These are phyloP conservation scores for Gastracanthus pulcherrimus DNA, from an alignment of 2,888 invertebrate species.

Conservation along the genomic window DNA sequence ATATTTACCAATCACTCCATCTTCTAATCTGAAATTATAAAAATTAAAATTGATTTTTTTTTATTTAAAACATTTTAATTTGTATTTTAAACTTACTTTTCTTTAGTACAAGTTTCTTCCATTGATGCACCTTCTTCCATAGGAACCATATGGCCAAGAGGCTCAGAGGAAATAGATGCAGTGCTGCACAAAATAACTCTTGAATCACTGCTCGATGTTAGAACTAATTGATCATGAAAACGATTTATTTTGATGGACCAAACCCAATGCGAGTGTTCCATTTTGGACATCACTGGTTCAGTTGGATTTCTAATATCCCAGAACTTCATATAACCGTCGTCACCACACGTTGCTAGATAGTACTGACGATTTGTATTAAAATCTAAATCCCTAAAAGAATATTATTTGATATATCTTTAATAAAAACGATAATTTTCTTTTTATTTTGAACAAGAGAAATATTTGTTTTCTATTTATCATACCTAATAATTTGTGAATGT, in stretches of 20 bases:
- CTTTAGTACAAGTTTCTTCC: slow-evolving; percentile 77
- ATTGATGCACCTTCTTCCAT: slow-evolving; percentile 75
- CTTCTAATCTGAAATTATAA: slow-evolving; percentile 81
- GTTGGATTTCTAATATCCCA: slow-evolving; percentile 95
- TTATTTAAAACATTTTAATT: slow-evolving; percentile 1
- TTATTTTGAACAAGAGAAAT: slow-evolving; percentile 16
- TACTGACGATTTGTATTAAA: slow-evolving; percentile 99
- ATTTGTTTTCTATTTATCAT: slow-evolving; percentile 36
- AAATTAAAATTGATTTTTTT: slow-evolving; percentile 30
- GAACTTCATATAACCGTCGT: slow-evolving; percentile 96
- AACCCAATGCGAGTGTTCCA: slow-evolving; percentile 95
- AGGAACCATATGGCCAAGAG: slow-evolving; percentile 80
- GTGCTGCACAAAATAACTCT: slow-evolving; percentile 93
- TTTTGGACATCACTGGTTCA: slow-evolving; percentile 88
- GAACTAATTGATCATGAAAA: slow-evolving; percentile 96
- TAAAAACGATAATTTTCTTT: slow-evolving; percentile 22
- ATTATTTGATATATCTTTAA: slow-evolving; percentile 10
- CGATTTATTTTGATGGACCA: slow-evolving; percentile 97
- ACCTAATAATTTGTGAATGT: slow-evolving; percentile 90
- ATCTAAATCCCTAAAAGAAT: slow-evolving; percentile 87
- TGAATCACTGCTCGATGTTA: slow-evolving; percentile 97
- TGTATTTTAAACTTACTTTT: slow-evolving; percentile 76
- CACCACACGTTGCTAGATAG: slow-evolving; percentile 94
- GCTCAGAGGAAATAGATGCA: slow-evolving; percentile 92
- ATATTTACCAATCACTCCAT: slow-evolving; percentile 94